Evolutionary conservation across 1,140 invertebrate genomes (phyloP).

Genomic region (Geopemphigus sp.): DNA sequence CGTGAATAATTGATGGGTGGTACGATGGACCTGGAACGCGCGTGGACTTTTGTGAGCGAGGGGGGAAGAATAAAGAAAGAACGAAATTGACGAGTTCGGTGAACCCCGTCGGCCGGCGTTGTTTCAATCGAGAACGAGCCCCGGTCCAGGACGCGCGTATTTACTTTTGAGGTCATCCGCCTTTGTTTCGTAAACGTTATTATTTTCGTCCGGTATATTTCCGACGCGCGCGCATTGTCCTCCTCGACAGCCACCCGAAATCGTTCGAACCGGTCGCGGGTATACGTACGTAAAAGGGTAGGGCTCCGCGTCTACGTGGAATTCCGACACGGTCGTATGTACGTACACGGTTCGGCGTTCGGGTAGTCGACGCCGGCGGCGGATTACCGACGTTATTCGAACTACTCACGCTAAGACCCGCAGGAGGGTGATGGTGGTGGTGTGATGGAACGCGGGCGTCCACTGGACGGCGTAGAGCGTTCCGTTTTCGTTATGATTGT

Average conservation of each 20-base stretch:
- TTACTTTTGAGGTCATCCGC: conserved; percentile 30
- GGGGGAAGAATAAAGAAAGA: background rate
- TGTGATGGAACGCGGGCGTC: too few species aligned
- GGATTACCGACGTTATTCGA: too few species aligned
- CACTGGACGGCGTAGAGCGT: too few species aligned
- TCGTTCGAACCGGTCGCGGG: conserved; percentile 28
- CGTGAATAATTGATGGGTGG: too few species aligned
- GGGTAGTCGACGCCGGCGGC: too few species aligned
- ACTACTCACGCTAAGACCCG: too few species aligned
- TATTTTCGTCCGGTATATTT: conserved; percentile 29
- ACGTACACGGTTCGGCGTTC: background rate
- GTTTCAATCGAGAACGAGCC: conserved; percentile 36
- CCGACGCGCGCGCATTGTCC: background rate
- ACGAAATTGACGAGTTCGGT: conserved; percentile 43
- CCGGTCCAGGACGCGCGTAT: background rate
- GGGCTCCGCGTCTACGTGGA: conserved; percentile 11
- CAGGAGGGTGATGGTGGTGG: too few species aligned
- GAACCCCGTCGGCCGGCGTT: conserved; percentile 16
- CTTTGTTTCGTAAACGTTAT: conserved; percentile 16
- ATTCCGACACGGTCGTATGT: conserved; percentile 17
- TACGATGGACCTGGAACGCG: too few species aligned
- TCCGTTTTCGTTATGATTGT: too few species aligned
- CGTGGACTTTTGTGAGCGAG: too few species aligned
- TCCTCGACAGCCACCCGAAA: conserved; percentile 14
- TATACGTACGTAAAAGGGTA: background rate